Percentiles rank a stretch among this genome's conserved stretches.
Evolutionary conservation across 2,797 vertebrate species (phyloP).

Genomic region (Bradypodion pumilum): DNA sequence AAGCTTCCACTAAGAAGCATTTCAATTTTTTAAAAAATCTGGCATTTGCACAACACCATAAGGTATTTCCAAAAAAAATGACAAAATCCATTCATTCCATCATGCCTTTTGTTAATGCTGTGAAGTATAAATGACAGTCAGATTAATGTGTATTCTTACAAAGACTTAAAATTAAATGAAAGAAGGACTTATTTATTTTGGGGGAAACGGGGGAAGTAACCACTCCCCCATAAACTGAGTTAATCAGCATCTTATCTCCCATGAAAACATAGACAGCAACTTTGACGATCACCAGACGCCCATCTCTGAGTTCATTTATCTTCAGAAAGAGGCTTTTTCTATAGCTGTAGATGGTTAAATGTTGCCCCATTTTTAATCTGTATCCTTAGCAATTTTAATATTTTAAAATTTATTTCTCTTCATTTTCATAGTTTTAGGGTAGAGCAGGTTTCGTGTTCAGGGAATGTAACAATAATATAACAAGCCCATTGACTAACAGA

Average conservation of each 20-base stretch:
- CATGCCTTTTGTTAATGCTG: neutral
- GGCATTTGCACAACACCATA: neutral
- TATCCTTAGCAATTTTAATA: too few relatives aligned
- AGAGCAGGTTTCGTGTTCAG: too few relatives aligned
- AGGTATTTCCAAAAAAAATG: constrained; percentile 6
- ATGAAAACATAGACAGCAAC: neutral
- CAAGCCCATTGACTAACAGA: too few relatives aligned
- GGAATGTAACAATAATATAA: too few relatives aligned
- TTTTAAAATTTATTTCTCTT: too few relatives aligned
- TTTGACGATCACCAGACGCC: too few relatives aligned
- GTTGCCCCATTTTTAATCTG: too few relatives aligned
- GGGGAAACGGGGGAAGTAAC: neutral
- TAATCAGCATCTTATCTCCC: neutral
- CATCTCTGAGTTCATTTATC: too few relatives aligned
- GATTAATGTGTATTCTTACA: neutral
- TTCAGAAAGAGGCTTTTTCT: neutral
- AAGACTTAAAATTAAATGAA: constrained; percentile 13
- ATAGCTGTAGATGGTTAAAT: neutral
- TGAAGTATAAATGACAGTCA: neutral
- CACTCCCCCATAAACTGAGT: neutral
- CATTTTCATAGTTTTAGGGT: too few relatives aligned
- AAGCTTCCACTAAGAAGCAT: neutral
- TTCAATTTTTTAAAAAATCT: neutral
- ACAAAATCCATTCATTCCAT: neutral
- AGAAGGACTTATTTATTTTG: neutral